Conservation (phyloP, 2,113 vertebrate genomes). For the Delphinapterus leucas region DNA sequence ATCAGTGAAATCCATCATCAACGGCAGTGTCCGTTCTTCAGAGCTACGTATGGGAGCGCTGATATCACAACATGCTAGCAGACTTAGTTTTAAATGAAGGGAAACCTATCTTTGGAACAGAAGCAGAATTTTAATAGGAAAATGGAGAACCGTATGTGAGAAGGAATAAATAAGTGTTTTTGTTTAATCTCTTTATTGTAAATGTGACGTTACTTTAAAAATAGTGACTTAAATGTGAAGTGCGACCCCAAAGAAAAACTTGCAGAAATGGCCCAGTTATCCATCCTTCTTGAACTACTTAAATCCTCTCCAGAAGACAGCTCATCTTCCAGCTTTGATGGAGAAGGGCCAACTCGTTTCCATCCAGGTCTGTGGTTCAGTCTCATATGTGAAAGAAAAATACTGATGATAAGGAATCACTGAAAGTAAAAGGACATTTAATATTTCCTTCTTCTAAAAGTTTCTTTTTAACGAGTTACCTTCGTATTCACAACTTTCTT, state of each 20-base stretch:
- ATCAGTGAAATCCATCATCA: neutral
- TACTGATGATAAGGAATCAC: neutral
- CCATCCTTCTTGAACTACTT: neutral
- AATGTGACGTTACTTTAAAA: neutral
- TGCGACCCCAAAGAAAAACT: neutral
- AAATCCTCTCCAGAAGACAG: neutral
- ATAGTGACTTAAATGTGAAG: neutral
- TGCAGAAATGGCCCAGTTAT: neutral
- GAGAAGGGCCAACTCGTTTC: neutral
- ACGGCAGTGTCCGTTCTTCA: neutral
- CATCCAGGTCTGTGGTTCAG: neutral
- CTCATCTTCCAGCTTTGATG: neutral
- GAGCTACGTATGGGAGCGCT: rapidly evolving
- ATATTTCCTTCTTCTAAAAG: neutral
- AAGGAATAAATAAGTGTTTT: neutral
- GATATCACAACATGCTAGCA: neutral
- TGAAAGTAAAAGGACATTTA: neutral
- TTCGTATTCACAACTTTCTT: neutral
- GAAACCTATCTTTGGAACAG: neutral
- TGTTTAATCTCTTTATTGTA: neutral
- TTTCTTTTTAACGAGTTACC: neutral
- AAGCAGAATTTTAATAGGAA: neutral
- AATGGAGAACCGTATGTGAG: neutral
- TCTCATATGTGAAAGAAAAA: neutral
- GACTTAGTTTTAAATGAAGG: neutral